Percentiles rank a stretch among this genome's conserved stretches.
phyloP scores from a whole-genome alignment of 2,113 vertebrate genomes.

The Charina bottae region DNA sequence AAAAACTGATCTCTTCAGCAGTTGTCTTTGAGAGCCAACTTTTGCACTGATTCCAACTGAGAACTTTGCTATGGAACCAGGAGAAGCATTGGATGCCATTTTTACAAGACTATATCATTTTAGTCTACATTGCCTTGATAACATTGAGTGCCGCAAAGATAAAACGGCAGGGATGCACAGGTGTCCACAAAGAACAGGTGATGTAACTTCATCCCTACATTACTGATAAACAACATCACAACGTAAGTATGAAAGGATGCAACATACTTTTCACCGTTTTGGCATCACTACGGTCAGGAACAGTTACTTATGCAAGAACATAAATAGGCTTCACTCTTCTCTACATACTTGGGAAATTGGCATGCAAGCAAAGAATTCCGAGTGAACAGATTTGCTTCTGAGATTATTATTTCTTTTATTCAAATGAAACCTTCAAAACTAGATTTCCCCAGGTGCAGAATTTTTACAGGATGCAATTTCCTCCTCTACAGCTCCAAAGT shows the following conservation, averaged over 20 bases:
- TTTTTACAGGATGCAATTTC: neutral
- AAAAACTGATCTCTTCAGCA: neutral
- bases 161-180: neutral
- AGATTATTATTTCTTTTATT: neutral
- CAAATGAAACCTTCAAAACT: neutral
- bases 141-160: neutral
- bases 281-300: neutral
- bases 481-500: neutral
- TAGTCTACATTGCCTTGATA: neutral
- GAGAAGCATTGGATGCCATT: neutral
- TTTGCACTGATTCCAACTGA: constrained; percentile 23
- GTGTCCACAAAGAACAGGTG: neutral
- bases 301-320: neutral
- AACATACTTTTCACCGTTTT: neutral
- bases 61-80: neutral
- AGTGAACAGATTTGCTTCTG: neutral
- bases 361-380: neutral
- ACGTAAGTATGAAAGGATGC: neutral
- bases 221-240: neutral
- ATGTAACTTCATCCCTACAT: neutral
- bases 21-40: neutral
- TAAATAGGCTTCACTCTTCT: neutral
- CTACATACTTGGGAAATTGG: neutral
- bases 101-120: neutral
- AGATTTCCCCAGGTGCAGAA: constrained; percentile 2